phyloP scores from a whole-genome alignment of 1,140 invertebrate genomes.

The Drosophila ohnishii region DNA sequence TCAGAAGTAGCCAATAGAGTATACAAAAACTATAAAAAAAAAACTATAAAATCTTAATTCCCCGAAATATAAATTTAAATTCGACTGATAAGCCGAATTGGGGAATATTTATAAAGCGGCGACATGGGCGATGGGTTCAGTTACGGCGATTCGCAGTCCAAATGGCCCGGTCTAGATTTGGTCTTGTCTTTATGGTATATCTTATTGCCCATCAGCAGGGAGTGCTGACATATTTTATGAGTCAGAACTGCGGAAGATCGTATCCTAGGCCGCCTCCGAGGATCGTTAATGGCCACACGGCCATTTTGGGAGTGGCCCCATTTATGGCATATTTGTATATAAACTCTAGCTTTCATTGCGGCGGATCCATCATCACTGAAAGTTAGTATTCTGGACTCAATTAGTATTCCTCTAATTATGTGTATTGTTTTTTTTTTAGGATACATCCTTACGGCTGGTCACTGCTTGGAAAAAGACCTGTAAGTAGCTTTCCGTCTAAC shows the following conservation, averaged over 20 bases:
- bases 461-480: no score
- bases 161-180: background rate
- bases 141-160: background rate
- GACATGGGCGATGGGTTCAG: background rate
- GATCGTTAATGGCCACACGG: background rate
- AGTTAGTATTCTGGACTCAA: background rate
- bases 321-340: background rate
- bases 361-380: background rate
- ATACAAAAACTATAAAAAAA: no score
- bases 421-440: background rate
- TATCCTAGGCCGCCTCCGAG: background rate
- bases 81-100: background rate
- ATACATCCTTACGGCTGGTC: no score
- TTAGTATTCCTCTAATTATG: background rate
- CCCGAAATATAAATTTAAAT: no score
- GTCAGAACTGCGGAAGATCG: background rate
- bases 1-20: no score
- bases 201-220: background rate
- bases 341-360: background rate
- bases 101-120: background rate
- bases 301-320: background rate
- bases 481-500: no score
- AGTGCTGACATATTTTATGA: background rate
- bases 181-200: background rate
- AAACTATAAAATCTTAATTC: no score